Base-by-base conservation (phyloP, 2,888 invertebrate species). In the Coelopa pilipes region DNA sequence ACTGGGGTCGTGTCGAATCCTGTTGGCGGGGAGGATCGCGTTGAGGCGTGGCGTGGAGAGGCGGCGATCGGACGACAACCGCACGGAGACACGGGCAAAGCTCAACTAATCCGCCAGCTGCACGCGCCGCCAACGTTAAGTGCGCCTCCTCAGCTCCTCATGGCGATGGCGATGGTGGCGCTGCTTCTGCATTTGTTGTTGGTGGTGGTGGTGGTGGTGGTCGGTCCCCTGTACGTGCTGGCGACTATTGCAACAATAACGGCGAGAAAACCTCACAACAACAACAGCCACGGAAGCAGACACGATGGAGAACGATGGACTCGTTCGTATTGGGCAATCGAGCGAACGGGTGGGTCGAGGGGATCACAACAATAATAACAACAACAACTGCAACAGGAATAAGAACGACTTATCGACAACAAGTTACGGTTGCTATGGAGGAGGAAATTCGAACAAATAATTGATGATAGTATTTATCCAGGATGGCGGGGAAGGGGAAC, bases 31-130 rank as follows among this genome's bases (percentile, higher is more conserved):
- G 34, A 4, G 34, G 34, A 34, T 34, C 34, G 34, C 7, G n/a
- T n/a, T n/a, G 24, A 24, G 45, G n/a, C 17, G 13, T 21, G 63
- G 34, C 11, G 63, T 24, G 11, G 12, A 17, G 24, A 34, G 70
- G 53, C 69, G 63, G 59, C 72, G 70, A 68, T 55, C 73, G 66
- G 74, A 15, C 71, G 73, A 73, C 78, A 79, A 85, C 84, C 82
- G 82, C 80, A 83, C 83, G 79, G 82, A 78, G 79, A 80, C 81
- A 80, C 84, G 84, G 81, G 80, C 83, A 77, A 80, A 83, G 82
- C 79, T 79, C 82, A 83, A 84, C 84, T 84, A 83, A 83, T 79
- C 70, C 80, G 53, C 53, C 45, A 71, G 47, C 65, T 46, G 71
- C 71, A 71, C 45, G 55, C 59, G 65, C 53, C 55, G 65, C 53